phyloP scores from a whole-genome alignment of 2,113 vertebrate species.

The Rhea americana region DNA sequence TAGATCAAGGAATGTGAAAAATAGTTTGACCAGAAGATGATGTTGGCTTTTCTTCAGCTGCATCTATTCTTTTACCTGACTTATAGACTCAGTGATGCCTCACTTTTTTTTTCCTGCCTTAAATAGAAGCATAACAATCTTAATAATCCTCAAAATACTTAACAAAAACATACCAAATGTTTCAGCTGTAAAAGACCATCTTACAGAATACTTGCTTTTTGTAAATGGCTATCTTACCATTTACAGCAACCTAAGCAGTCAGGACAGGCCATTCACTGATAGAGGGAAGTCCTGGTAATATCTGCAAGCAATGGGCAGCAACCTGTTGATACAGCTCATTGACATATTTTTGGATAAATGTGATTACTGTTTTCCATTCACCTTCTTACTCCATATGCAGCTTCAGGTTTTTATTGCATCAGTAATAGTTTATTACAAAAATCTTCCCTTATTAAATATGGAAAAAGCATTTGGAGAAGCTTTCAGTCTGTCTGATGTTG shows the following conservation, averaged over 20 bases:
- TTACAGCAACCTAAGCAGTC: neutral
- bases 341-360: neutral
- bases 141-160: neutral
- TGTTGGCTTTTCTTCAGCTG: neutral
- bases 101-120: neutral
- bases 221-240: neutral
- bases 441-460: neutral
- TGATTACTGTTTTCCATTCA: neutral
- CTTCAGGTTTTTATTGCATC: neutral
- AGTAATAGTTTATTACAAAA: neutral
- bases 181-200: neutral
- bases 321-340: neutral
- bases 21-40: neutral
- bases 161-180: neutral
- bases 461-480: neutral
- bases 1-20: neutral
- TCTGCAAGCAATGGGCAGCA: rapidly evolving
- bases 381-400: neutral
- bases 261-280: neutral
- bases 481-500: neutral
- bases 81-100: neutral
- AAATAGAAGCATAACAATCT: neutral
- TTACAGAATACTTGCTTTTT: neutral
- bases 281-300: neutral
- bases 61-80: neutral